Percentiles rank a stretch among this genome's conserved stretches.
phyloP scores from a whole-genome alignment of 2,797 vertebrate genomes.

The Caiman crocodilus region DNA sequence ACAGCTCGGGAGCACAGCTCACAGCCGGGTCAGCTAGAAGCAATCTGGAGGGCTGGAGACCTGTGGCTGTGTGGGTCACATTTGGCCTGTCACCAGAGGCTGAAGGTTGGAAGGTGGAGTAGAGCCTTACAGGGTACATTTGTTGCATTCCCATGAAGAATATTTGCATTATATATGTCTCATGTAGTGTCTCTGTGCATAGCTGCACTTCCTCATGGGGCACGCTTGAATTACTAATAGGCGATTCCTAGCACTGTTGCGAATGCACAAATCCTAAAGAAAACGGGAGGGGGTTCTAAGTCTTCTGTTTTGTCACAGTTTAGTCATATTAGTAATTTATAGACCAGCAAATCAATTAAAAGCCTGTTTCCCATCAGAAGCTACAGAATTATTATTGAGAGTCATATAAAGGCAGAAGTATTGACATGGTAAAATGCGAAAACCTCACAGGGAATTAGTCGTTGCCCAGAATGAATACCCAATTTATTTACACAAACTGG shows the following conservation, averaged over 20 bases:
- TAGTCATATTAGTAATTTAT: background rate
- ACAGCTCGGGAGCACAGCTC: too few species aligned
- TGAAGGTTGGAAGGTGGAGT: too few species aligned
- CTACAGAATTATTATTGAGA: background rate
- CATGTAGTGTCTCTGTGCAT: background rate
- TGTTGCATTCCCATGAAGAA: background rate
- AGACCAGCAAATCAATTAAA: conserved; percentile 1
- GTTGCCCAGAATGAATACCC: background rate
- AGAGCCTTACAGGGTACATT: too few species aligned
- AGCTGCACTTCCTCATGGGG: background rate
- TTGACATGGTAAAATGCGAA: conserved; percentile 11
- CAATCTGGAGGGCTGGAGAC: too few species aligned
- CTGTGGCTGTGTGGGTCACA: too few species aligned
- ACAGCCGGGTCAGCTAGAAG: too few species aligned
- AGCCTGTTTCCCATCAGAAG: fast-evolving
- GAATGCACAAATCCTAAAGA: background rate
- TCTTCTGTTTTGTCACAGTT: background rate
- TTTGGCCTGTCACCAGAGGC: too few species aligned
- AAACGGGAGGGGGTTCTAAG: background rate
- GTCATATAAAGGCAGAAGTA: background rate
- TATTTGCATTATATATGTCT: background rate
- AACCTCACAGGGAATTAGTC: conserved; percentile 2
- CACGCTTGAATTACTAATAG: background rate
- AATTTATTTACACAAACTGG: background rate
- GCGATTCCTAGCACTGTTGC: background rate